Evolutionary conservation across 2,113 vertebrate genomes (phyloP), one percentile per base, ranked within the genome.

Genomic region (Dromaius novaehollandiae): DNA sequence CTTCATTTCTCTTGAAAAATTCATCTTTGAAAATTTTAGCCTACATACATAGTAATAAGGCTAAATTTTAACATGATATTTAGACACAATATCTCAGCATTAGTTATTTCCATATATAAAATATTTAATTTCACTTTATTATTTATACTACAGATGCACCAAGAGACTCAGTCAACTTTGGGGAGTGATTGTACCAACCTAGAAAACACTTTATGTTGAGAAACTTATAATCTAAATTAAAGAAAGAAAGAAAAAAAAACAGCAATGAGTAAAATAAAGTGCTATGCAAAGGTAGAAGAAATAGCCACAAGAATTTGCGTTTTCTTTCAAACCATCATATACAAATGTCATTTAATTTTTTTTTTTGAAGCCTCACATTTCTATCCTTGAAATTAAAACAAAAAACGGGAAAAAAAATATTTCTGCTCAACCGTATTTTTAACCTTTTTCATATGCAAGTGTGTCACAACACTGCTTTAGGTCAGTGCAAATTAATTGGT

Each of bases 401-500:
- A 60, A 60, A 58, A 60, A 60, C 7, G 17, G 56, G 34, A 60
- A 60, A 60, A 73, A 36, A 89, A 93, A 38, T 26, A 74, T 82
- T 80, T 77, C 77, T 63, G 44, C 74, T 66, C 69, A 68, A 85
- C 84, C 86, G 90, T 71, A 78, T 50, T 86, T 94, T 30, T 69
- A 92, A 66, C 79, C 75, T 94, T 89, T 95, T 88, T 81, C 53
- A 85, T 65, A 94, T 74, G 84, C 80, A 97, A 89, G 81, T 94
- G 92, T 95, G 91, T 90, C 93, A 94, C 82, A 94, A 73, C 68
- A 77, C 25, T 36, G 76, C 94, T 93, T 90, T 60, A 93, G 95
- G 93, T 89, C 85, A 90, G 88, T 60, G 80, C 79, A 79, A 88
- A 94, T 95, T 79, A 95, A 97, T 50, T 87, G 80, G 80, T 15